phyloP scores from a whole-genome alignment of 2,113 vertebrate genomes.

The Platysternon megacephalum region DNA sequence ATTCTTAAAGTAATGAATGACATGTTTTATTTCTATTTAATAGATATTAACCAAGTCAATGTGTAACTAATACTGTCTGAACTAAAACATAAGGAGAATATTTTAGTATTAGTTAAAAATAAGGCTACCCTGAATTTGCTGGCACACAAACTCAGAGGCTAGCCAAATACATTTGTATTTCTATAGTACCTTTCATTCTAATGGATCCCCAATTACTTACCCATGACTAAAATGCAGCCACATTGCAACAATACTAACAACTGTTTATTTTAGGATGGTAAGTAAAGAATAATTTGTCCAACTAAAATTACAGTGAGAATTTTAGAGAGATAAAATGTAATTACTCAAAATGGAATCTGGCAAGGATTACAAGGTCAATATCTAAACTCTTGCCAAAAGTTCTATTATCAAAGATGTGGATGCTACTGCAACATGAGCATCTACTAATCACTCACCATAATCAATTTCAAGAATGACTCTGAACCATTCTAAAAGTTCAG shows the following conservation, averaged over 20 bases:
- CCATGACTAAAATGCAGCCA: background rate
- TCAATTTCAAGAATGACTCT: slow-evolving; percentile 4
- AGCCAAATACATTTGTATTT: background rate
- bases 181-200: background rate
- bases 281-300: background rate
- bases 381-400: slow-evolving; percentile 54
- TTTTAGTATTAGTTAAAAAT: slow-evolving; percentile 3
- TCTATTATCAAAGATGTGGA: background rate
- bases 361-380: background rate
- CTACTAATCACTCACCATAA: background rate
- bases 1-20: background rate
- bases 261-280: background rate
- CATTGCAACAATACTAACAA: accelerated
- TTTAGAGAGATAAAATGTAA: slow-evolving; percentile 2
- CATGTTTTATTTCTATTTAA: background rate
- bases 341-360: background rate
- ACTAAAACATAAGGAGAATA: background rate
- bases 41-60: background rate
- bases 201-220: background rate
- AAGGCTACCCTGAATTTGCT: background rate
- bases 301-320: background rate
- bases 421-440: background rate
- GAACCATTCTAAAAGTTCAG: background rate
- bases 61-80: accelerated
- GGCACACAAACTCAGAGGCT: background rate